Evolutionary conservation across 2,797 vertebrate genomes (phyloP), one percentile per base, ranked within the genome.

Genomic region (Phoxinus dragarum): DNA sequence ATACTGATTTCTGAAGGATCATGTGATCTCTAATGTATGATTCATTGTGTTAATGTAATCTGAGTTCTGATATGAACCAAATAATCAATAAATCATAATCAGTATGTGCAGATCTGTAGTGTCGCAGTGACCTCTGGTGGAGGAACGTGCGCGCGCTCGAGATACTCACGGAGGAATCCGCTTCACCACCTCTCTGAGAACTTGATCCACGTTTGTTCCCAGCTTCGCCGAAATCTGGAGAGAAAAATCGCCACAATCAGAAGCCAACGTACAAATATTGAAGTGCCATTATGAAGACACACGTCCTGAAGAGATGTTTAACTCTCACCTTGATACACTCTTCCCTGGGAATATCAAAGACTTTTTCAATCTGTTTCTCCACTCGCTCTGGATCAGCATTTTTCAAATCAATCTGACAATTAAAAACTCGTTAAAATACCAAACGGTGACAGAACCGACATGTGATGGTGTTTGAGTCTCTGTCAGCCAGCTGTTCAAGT

Each of bases 181-280:
- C 86, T 95, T 90, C 87, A 99, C 95, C 19, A 99, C 93, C 12
- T 95, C 97, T 34, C 96, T 90, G 80, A 99, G 96, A 90, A 99
- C 96, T 75, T 86, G 92, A 84, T 97, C 96, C 77, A 99, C 94
- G 59, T 99, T 99, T 86, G 95, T 99, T 90, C 98, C 98, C 72
- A 96, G 92, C 94, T 99, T 99, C 79, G 98, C 98, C 84, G 98
- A 99, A 91, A 99, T 97, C 98, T 99, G 92, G 88, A 93, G 88
- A 61, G 66, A 85, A 86, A 9, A 2, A 85, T 71, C 16, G 0
- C 1, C 59, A 27, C 31, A 56, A 31, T 6, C 2, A 61, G 12
- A 36, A 47, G n/a, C 9, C 16, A 79, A 49, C 3, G n/a, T 6
- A 27, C 49, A 34, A 16, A 40, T 23, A 54, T 14, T 9, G 12